A percentile compares a stretch with the other conserved stretches of the same genome.
These are phyloP conservation scores for Andrena cerasifolii DNA, from an alignment of 1,140 invertebrate genomes.

Conservation along the genomic window DNA sequence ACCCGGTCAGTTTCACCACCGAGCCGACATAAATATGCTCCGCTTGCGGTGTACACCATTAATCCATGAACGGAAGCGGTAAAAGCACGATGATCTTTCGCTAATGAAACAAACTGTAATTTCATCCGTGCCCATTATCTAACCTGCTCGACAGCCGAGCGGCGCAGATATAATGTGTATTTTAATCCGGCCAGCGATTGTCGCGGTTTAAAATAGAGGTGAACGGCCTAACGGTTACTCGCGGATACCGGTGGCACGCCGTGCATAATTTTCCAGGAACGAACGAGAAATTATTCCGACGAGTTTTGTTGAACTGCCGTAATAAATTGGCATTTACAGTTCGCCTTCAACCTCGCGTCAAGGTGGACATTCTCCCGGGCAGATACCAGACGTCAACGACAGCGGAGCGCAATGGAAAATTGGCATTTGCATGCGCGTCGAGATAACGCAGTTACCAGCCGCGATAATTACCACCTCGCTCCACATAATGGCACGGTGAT, in stretches of 20 bases:
- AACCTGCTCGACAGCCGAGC: background rate
- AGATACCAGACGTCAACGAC: background rate
- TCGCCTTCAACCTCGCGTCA: background rate
- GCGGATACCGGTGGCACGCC: too few relatives aligned
- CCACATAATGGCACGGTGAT: background rate
- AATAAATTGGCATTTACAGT: slow-evolving; percentile 2
- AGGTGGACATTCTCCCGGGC: background rate
- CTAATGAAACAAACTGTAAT: slow-evolving; percentile 33
- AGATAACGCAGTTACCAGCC: background rate
- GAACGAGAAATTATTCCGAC: background rate
- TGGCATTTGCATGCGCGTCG: background rate
- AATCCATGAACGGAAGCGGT: background rate
- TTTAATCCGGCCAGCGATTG: slow-evolving; percentile 2
- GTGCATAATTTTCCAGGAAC: background rate
- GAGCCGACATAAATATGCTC: background rate
- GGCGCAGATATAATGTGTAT: too few relatives aligned
- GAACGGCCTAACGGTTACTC: background rate
- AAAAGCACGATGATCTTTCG: too few relatives aligned
- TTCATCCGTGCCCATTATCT: slow-evolving; percentile 12
- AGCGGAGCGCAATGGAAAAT: background rate
- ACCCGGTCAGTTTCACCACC: too few relatives aligned
- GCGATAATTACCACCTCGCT: background rate
- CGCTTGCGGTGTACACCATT: background rate
- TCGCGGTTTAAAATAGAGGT: slow-evolving; percentile 27
- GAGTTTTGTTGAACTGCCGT: background rate